Evolutionary conservation across 2,888 invertebrate species (phyloP).

Genomic region (Phengaris arion): DNA sequence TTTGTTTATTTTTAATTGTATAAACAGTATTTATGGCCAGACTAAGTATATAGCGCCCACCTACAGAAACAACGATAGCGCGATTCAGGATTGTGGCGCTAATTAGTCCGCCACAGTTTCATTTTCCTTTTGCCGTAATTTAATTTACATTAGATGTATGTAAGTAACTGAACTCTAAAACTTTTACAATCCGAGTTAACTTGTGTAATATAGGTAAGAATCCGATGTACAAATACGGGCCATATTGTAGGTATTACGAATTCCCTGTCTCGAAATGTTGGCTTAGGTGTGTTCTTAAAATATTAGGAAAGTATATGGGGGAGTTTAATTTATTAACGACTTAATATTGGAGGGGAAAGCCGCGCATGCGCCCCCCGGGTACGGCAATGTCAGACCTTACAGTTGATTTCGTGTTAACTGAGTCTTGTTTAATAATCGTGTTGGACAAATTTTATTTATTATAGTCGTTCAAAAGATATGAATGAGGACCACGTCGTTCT

Average conservation of each 20-base stretch:
- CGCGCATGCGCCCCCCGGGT: conserved; percentile 24
- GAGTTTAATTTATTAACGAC: conserved; percentile 29
- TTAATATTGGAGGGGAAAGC: conserved; percentile 19
- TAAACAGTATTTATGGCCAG: too few species aligned
- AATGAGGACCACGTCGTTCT: conserved; percentile 93
- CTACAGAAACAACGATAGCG: too few species aligned
- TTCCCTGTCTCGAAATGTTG: neutral
- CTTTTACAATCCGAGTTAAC: neutral
- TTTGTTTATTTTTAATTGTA: too few species aligned
- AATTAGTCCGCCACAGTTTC: too few species aligned
- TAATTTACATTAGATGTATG: neutral
- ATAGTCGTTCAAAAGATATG: conserved; percentile 83
- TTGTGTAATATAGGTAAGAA: neutral
- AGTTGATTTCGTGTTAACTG: conserved; percentile 43
- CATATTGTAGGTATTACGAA: too few species aligned
- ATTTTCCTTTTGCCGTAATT: neutral
- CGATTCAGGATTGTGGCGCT: too few species aligned
- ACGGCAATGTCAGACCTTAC: conserved; percentile 39
- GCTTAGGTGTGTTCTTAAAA: conserved; percentile 13
- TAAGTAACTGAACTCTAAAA: neutral
- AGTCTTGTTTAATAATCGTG: conserved; percentile 40
- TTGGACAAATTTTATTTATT: conserved; percentile 57
- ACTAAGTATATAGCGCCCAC: too few species aligned
- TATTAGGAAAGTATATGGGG: conserved; percentile 15
- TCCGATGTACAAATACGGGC: neutral